Evolutionary conservation across 2,797 vertebrate species (phyloP).

Genomic region (Oryzias dopingdopingensis): DNA sequence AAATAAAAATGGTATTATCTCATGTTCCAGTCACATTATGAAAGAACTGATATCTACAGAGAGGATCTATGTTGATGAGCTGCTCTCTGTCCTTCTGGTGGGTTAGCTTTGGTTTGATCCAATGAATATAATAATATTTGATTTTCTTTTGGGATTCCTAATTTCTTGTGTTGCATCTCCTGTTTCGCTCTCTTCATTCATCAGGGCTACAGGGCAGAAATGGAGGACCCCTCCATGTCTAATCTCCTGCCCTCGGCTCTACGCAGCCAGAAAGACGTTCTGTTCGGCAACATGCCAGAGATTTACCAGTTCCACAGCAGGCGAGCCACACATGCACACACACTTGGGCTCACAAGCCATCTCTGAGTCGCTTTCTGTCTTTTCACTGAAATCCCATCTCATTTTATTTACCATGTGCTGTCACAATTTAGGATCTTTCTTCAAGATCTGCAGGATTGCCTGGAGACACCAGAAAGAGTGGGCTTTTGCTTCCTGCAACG

Average conservation of each 20-base stretch:
- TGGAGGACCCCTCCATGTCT: slow-evolving; percentile 90
- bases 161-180: neutral
- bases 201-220: slow-evolving; percentile 93
- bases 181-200: slow-evolving; percentile 8
- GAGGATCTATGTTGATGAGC: slow-evolving; percentile 90
- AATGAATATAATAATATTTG: neutral
- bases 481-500: slow-evolving; percentile 89
- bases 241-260: slow-evolving; percentile 85
- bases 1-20: neutral
- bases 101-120: slow-evolving; percentile 39
- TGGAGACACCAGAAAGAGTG: slow-evolving; percentile 86
- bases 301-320: slow-evolving; percentile 97
- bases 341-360: slow-evolving; percentile 23
- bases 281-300: slow-evolving; percentile 96
- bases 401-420: slow-evolving; percentile 20
- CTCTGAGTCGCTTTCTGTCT: slow-evolving; percentile 7
- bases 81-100: slow-evolving; percentile 91
- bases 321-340: slow-evolving; percentile 64
- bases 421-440: slow-evolving; percentile 85
- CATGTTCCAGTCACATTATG: slow-evolving; percentile 84
- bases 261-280: slow-evolving; percentile 87
- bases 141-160: neutral
- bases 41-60: slow-evolving; percentile 94
- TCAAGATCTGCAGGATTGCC: slow-evolving; percentile 87
- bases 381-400: slow-evolving; percentile 24